Evolutionary conservation across 64 coral and sea anemone genomes (phyloP), one percentile per base, ranked within the genome.

Genomic region (Astreopora myriophthalma): DNA sequence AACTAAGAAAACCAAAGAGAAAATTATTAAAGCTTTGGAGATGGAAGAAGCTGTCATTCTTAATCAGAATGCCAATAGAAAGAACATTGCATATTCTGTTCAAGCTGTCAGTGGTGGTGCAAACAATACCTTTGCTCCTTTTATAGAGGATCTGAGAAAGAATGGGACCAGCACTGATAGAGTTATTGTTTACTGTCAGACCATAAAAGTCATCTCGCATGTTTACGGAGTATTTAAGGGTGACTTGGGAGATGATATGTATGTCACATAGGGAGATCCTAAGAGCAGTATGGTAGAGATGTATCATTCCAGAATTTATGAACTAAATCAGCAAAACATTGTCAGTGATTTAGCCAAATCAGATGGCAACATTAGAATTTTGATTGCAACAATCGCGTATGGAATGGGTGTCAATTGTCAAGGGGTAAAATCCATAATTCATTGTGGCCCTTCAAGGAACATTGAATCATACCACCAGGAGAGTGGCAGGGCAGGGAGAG

Each of bases 401-500:
- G 72, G 72, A 11, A 75, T 75, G 72, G 34, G 34, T 2, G 16
- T 75, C 6, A 42, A 74, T 36, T 74, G 31, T 44, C 32, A 75
- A 75, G 72, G 38, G 11, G 34, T 75, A 3, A 75, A 19, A 13
- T 16, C 3, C 6, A 77, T 77, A 23, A 48, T 77, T 7, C 74
- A 77, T 48, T 77, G 44, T 49, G 74, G 74, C 0, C 74, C 74
- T 20, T 77, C 74, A 6, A 23, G 51, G 22, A 88, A 88, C 38
- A 75, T 88, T 34, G 86, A 88, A 16, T 40, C 86, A 3, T 88
- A 88, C 44, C 19, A 48, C 29, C 70, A 88, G 37, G 70, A 88
- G 19, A 76, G 64, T 88, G 86, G 86, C 40, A 39, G 86, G 75
- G 86, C 70, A 51, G 86, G 86, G 30, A 88, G 86, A 82, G 49